Evolutionary conservation across 2,797 vertebrate species (phyloP).

Genomic region (Spinus pinus): DNA sequence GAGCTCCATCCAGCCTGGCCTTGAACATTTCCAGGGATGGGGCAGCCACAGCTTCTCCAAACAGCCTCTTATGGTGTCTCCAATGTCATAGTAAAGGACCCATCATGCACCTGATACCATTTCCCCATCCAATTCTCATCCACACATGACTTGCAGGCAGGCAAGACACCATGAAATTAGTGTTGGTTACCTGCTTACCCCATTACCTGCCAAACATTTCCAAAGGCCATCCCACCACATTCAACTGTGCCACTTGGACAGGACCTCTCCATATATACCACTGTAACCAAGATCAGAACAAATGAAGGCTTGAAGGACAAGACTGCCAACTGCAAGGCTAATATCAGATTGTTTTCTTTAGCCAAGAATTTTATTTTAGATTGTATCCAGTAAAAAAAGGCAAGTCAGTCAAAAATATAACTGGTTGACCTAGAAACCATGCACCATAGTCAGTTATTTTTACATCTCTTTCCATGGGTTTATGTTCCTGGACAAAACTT

Average conservation of each 20-base stretch:
- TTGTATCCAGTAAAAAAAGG: neutral
- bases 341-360: neutral
- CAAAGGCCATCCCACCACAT: neutral
- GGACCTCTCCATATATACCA: rapidly evolving
- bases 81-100: neutral
- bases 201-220: neutral
- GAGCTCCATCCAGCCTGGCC: neutral
- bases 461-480: neutral
- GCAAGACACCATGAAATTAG: neutral
- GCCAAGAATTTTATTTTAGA: neutral
- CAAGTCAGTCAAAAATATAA: neutral
- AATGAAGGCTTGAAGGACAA: neutral
- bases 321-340: neutral
- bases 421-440: neutral
- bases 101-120: rapidly evolving
- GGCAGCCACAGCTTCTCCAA: rapidly evolving
- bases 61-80: neutral
- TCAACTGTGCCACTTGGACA: neutral
- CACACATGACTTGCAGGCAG: rapidly evolving
- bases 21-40: neutral
- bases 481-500: neutral
- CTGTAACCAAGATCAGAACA: neutral
- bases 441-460: neutral
- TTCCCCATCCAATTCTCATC: neutral
- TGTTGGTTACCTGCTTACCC: neutral